phyloP scores from a whole-genome alignment of 2,888 invertebrate species.

The Macroteleia sp. region DNA sequence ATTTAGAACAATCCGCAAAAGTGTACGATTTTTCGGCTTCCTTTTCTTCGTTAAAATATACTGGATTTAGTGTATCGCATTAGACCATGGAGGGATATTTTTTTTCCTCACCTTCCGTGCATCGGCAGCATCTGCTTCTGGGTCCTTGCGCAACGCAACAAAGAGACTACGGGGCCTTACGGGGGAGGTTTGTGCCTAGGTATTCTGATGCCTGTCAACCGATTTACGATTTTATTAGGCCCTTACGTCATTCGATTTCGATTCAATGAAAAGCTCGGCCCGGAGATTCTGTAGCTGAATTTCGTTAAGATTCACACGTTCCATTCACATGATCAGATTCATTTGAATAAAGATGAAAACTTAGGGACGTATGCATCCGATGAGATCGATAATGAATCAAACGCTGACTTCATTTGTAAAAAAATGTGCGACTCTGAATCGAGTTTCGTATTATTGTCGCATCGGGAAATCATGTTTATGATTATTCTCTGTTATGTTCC shows the following conservation, averaged over 20 bases:
- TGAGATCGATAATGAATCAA: constrained; percentile 46
- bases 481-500: too few species aligned
- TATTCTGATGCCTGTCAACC: constrained; percentile 76
- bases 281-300: constrained; percentile 42
- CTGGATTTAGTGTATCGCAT: constrained; percentile 67
- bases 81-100: constrained; percentile 67
- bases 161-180: too few species aligned
- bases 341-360: constrained; percentile 47
- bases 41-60: constrained; percentile 28
- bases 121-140: constrained; percentile 78
- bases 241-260: constrained; percentile 82
- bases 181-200: constrained; percentile 77
- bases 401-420: constrained; percentile 33
- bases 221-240: constrained; percentile 83
- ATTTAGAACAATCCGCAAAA: constrained; percentile 52
- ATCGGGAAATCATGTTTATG: too few species aligned
- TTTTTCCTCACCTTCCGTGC: constrained; percentile 38
- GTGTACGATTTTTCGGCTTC: neutral
- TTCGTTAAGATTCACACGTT: constrained; percentile 51
- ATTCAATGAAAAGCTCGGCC: constrained; percentile 55
- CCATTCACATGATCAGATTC: constrained; percentile 25
- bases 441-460: too few species aligned
- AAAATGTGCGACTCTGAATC: constrained; percentile 4
- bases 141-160: constrained; percentile 76
- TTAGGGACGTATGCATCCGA: too few species aligned